Percentiles rank a stretch among this genome's conserved stretches.
Evolutionary conservation across 2,888 invertebrate genomes (phyloP).

Genomic region (Rhodophaea formosa): DNA sequence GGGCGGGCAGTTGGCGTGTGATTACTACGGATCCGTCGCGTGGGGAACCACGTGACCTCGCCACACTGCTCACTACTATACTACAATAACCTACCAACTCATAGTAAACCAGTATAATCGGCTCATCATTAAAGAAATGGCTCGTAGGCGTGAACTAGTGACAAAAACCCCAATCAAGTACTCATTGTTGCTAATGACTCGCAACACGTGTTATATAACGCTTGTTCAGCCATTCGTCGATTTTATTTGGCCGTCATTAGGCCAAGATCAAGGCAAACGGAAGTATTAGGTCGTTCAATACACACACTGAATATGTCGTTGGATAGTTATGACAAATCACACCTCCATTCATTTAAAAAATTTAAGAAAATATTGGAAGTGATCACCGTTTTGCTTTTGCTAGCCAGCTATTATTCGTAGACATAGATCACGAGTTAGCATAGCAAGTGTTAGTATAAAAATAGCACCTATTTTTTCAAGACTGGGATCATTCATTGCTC

Average conservation of each 20-base stretch:
- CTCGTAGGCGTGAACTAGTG: slow-evolving; percentile 24
- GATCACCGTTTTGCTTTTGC: background rate
- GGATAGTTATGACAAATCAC: slow-evolving; percentile 5
- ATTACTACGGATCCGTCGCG: slow-evolving; percentile 33
- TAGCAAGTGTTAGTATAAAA: background rate
- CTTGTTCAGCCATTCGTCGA: slow-evolving; percentile 39
- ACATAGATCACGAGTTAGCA: background rate
- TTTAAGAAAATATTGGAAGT: background rate
- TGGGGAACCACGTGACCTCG: slow-evolving; percentile 43
- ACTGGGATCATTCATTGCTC: background rate
- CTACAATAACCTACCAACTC: background rate
- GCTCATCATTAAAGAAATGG: background rate
- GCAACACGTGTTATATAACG: slow-evolving; percentile 48
- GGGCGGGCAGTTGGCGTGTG: slow-evolving; percentile 41
- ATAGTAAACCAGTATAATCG: background rate
- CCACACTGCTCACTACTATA: slow-evolving; percentile 24
- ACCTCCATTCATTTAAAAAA: slow-evolving; percentile 2
- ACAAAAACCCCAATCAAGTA: slow-evolving; percentile 24
- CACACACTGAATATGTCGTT: slow-evolving; percentile 11
- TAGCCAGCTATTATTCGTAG: background rate
- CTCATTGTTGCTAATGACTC: slow-evolving; percentile 31
- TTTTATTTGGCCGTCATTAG: slow-evolving; percentile 39
- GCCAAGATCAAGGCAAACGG: slow-evolving; percentile 59
- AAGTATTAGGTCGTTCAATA: slow-evolving; percentile 30
- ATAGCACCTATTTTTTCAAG: background rate